Evolutionary conservation across 2,797 vertebrate species (phyloP).

Genomic region (Alfaro cultratus): DNA sequence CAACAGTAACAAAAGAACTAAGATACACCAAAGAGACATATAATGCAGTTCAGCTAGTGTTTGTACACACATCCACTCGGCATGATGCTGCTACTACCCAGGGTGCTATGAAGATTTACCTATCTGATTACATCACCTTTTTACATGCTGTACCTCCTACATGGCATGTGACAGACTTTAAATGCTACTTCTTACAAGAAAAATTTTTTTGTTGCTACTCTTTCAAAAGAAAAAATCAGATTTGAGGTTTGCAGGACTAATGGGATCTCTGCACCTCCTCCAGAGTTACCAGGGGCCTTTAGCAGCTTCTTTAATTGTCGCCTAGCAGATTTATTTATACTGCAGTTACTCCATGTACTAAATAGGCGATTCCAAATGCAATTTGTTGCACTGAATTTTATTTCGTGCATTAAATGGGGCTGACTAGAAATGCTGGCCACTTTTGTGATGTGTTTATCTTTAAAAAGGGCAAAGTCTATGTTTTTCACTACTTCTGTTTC

Average conservation of each 20-base stretch:
- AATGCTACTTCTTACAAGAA: background rate
- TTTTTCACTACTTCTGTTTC: background rate
- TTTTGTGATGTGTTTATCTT: background rate
- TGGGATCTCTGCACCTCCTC: background rate
- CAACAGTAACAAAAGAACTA: background rate
- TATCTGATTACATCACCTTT: background rate
- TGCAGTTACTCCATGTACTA: background rate
- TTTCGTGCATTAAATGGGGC: background rate
- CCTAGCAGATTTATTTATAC: background rate
- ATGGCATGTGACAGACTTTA: background rate
- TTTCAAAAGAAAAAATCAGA: background rate
- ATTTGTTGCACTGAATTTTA: background rate
- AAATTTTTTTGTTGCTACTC: background rate
- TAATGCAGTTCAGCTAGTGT: background rate
- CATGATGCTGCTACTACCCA: background rate
- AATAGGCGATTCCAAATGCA: background rate
- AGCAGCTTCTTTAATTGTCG: background rate
- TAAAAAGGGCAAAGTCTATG: background rate
- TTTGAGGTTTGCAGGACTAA: background rate
- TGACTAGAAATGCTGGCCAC: background rate
- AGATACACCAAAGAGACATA: slow-evolving; percentile 17
- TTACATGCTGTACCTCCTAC: background rate
- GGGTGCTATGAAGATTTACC: background rate
- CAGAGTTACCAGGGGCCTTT: background rate
- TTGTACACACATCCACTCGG: background rate